Conservation (phyloP, 2,888 invertebrate species). For the Cantharis rustica region DNA sequence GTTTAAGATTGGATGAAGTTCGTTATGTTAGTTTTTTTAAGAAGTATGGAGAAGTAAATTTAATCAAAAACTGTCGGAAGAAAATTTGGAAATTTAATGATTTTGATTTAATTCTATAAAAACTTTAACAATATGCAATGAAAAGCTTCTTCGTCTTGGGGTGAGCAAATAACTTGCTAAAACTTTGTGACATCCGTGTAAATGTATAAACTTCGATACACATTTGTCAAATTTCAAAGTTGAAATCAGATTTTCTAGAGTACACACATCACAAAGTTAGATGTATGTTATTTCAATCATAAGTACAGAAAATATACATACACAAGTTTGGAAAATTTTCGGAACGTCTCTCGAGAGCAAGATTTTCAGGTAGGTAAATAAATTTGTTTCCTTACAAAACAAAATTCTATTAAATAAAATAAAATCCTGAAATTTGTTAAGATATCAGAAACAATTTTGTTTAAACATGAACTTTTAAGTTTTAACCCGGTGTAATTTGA, state of each 20-base stretch:
- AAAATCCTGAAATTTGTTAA: background rate
- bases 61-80: background rate
- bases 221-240: slow-evolving; percentile 30
- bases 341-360: slow-evolving; percentile 3
- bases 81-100: slow-evolving; percentile 7
- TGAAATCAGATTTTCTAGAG: slow-evolving; percentile 28
- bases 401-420: background rate
- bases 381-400: background rate
- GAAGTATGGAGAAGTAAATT: background rate
- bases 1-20: too few species aligned
- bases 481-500: background rate
- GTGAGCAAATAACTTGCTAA: background rate
- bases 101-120: background rate
- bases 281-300: slow-evolving; percentile 29
- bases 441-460: background rate
- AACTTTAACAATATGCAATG: background rate
- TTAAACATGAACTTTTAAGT: background rate
- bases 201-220: slow-evolving; percentile 31
- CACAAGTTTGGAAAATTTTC: slow-evolving; percentile 9
- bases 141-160: background rate
- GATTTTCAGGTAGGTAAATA: background rate
- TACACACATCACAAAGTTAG: slow-evolving; percentile 29
- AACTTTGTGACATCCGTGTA: slow-evolving; percentile 9
- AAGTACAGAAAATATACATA: slow-evolving; percentile 12
- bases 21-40: too few species aligned